Conservation (phyloP, 2,888 invertebrate genomes). For the Oscheius onirici region DNA sequence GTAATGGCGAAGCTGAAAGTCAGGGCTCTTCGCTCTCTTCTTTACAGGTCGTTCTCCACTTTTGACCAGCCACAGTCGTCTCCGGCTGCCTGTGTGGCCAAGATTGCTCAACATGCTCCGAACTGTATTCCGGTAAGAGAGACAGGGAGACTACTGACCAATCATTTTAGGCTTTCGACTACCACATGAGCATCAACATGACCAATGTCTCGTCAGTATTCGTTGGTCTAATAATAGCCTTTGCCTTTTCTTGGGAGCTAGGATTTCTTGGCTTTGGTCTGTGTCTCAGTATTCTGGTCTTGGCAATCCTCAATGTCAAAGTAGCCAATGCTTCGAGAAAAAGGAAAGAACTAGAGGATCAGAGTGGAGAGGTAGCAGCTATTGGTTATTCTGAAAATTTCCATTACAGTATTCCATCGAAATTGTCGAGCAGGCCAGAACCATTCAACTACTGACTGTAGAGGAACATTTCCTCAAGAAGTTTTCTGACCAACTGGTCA, state of each 20-base stretch:
- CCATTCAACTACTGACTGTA: slow-evolving; percentile 72
- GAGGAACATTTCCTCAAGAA: slow-evolving; percentile 70
- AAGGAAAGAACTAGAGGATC: slow-evolving; percentile 41
- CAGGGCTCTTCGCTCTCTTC: slow-evolving; percentile 20
- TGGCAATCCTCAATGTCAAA: slow-evolving; percentile 36
- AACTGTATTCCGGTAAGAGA: slow-evolving; percentile 40
- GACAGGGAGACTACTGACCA: too few relatives aligned
- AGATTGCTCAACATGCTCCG: slow-evolving; percentile 38
- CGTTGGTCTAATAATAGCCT: slow-evolving; percentile 40
- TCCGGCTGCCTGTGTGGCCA: slow-evolving; percentile 43
- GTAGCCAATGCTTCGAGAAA: slow-evolving; percentile 39
- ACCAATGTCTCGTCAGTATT: slow-evolving; percentile 21
- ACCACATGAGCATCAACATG: slow-evolving; percentile 3
- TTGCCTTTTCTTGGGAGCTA: slow-evolving; percentile 48
- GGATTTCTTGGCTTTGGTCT: slow-evolving; percentile 40
- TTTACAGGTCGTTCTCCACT: slow-evolving; percentile 37
- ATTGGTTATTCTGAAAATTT: neutral
- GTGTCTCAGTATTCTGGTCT: slow-evolving; percentile 37
- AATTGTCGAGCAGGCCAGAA: slow-evolving; percentile 72
- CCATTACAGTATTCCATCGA: slow-evolving; percentile 71
- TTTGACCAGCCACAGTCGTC: slow-evolving; percentile 45
- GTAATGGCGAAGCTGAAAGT: neutral
- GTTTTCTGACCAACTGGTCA: slow-evolving; percentile 57
- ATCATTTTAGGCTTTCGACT: slow-evolving; percentile 27
- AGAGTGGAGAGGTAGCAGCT: slow-evolving; percentile 33